Percentiles rank a stretch among this genome's conserved stretches.
These are phyloP conservation scores for Trachelipus rathkii DNA, from an alignment of 1,140 invertebrate genomes.

Conservation along the genomic window DNA sequence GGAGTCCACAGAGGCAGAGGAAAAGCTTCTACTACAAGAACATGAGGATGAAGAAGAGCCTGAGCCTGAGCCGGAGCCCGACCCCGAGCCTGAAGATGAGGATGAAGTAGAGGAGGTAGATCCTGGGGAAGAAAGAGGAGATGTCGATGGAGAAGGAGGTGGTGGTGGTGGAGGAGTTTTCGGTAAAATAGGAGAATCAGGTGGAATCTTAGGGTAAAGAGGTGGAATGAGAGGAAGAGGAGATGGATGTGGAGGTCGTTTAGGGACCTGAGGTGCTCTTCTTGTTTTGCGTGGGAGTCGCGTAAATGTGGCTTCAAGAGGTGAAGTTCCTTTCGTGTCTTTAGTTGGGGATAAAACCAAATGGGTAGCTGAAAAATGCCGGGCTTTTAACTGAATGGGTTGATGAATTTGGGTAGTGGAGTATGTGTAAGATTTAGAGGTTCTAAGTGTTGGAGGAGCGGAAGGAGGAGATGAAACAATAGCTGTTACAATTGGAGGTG, in stretches of 20 bases:
- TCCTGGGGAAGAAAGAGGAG: slow-evolving; percentile 13
- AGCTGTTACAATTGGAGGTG: background rate
- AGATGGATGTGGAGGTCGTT: background rate
- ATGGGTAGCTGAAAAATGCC: background rate
- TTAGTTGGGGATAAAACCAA: background rate
- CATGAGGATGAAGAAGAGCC: background rate
- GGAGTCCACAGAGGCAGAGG: slow-evolving; percentile 35
- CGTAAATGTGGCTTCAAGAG: background rate
- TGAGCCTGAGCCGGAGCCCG: too few relatives aligned
- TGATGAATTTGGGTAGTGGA: background rate
- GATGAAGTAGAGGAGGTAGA: background rate
- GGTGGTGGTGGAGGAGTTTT: slow-evolving; percentile 21
- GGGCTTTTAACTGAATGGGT: background rate
- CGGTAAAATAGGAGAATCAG: background rate
- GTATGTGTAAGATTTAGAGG: background rate
- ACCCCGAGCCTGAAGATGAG: background rate
- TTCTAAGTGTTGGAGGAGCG: too few relatives aligned
- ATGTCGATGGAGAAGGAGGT: background rate
- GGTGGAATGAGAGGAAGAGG: background rate
- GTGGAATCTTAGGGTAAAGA: background rate
- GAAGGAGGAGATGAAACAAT: background rate
- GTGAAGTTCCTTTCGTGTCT: background rate
- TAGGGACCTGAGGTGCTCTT: background rate
- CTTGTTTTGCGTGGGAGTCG: background rate
- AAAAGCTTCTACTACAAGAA: slow-evolving; percentile 28